phyloP scores from a whole-genome alignment of 2,113 vertebrate genomes.

The Laticauda laticaudata region DNA sequence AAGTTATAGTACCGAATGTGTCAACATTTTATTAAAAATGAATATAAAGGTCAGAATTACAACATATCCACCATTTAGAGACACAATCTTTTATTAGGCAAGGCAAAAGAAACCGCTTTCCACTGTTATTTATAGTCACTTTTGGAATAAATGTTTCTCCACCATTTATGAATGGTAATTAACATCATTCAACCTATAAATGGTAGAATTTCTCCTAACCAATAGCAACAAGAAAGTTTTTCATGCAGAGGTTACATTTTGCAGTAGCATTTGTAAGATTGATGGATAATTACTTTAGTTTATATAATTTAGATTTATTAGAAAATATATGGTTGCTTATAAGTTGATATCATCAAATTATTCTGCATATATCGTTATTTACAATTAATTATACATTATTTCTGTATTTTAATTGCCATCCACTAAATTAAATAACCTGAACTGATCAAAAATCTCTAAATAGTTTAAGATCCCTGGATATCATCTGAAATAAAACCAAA shows the following conservation, averaged over 20 bases:
- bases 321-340: neutral
- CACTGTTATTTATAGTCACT: neutral
- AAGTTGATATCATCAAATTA: neutral
- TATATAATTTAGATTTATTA: neutral
- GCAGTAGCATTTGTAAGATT: neutral
- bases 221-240: neutral
- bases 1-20: neutral
- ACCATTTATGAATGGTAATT: neutral
- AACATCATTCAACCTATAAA: neutral
- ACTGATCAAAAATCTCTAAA: neutral
- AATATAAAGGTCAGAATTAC: neutral
- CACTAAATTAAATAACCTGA: neutral
- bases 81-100: neutral
- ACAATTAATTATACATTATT: neutral
- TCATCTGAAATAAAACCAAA: neutral
- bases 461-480: neutral
- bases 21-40: neutral
- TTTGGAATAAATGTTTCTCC: neutral
- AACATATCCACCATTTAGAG: neutral
- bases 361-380: neutral
- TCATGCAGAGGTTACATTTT: neutral
- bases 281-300: neutral
- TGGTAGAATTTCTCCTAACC: neutral
- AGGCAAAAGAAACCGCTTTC: neutral
- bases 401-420: neutral